Evolutionary conservation across 2,113 vertebrate genomes (phyloP).

Genomic region (Sula dactylatra): DNA sequence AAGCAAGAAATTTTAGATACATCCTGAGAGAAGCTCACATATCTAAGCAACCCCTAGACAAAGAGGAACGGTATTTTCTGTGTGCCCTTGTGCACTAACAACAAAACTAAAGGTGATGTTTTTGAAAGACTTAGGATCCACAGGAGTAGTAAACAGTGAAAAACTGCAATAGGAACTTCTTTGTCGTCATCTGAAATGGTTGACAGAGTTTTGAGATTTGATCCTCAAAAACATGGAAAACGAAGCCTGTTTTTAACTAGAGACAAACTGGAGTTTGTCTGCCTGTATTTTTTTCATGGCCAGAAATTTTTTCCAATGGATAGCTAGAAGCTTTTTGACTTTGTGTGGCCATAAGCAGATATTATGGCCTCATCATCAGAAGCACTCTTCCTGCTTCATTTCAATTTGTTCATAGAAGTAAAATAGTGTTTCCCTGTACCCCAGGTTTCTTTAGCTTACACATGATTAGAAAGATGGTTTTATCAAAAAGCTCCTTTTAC

Average conservation of each 20-base stretch:
- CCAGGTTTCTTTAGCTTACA: not conserved
- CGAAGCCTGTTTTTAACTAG: not conserved
- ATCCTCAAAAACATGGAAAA: not conserved
- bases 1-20: not conserved
- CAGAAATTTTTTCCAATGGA: not conserved
- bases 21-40: not conserved
- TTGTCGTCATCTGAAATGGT: not conserved
- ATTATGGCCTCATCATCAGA: not conserved
- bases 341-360: not conserved
- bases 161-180: not conserved
- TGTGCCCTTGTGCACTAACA: not conserved
- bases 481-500: not conserved
- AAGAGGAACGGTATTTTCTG: not conserved
- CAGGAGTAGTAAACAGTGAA: not conserved
- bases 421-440: not conserved
- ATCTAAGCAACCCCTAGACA: not conserved
- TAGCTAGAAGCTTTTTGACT: not conserved
- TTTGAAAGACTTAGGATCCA: not conserved
- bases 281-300: not conserved
- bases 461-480: not conserved
- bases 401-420: not conserved
- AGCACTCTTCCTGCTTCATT: not conserved
- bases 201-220: not conserved
- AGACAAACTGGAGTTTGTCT: not conserved
- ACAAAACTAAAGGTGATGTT: not conserved